A percentile compares a stretch with the other conserved stretches of the same genome.
Evolutionary conservation across 2,113 vertebrate species (phyloP).

Genomic region (Pluvialis apricaria): DNA sequence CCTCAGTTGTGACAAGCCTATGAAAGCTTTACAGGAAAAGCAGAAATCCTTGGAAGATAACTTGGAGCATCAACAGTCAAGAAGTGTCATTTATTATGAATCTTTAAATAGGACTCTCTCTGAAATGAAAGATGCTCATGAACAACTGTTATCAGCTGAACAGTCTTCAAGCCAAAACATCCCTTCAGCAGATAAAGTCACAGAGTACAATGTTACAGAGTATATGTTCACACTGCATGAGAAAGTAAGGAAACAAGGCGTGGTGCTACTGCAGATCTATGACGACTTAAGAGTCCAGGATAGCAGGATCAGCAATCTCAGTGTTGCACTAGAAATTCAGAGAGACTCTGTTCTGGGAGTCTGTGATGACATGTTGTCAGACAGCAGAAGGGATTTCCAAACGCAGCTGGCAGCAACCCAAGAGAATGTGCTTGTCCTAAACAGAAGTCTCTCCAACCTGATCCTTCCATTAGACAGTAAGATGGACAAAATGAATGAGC

Average conservation of each 20-base stretch:
- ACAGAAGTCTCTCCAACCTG: conserved; percentile 70
- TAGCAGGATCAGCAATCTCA: conserved; percentile 73
- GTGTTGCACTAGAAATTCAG: conserved; percentile 59
- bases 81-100: conserved; percentile 62
- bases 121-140: conserved; percentile 67
- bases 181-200: neutral
- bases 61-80: conserved; percentile 57
- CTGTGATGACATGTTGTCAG: conserved; percentile 69
- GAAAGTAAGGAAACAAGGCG: conserved; percentile 68
- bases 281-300: conserved; percentile 72
- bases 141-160: conserved; percentile 50
- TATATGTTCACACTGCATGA: conserved; percentile 61
- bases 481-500: conserved; percentile 77
- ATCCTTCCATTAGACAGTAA: conserved; percentile 70
- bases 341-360: conserved; percentile 49
- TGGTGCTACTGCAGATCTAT: conserved; percentile 69
- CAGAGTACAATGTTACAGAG: conserved; percentile 46
- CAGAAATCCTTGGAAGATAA: conserved; percentile 65
- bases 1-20: conserved; percentile 56
- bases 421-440: conserved; percentile 64
- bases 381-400: conserved; percentile 68
- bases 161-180: neutral
- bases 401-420: conserved; percentile 61
- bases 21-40: conserved; percentile 71
- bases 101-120: conserved; percentile 73